These are phyloP conservation scores for Melanocharis versteri DNA, from an alignment of 2,113 vertebrate species.

Conservation along the genomic window DNA sequence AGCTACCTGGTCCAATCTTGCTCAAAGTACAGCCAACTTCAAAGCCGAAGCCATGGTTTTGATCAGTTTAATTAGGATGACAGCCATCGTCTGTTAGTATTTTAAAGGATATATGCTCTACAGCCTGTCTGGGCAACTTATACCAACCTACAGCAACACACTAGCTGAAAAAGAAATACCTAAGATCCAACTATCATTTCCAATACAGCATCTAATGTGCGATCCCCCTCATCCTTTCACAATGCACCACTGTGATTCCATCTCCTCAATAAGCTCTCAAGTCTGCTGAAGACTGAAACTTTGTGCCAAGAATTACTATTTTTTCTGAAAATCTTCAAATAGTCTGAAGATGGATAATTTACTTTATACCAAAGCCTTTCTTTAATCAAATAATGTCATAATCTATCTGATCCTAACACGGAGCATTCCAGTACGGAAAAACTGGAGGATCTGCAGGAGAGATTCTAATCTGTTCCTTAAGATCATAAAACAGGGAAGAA, in stretches of 20 bases:
- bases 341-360: background rate
- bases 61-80: background rate
- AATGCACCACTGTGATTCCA: fast-evolving
- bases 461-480: background rate
- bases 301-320: background rate
- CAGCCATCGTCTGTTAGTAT: background rate
- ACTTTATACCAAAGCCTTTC: background rate
- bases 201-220: background rate
- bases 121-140: background rate
- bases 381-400: background rate
- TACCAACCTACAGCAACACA: background rate
- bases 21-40: background rate
- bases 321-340: background rate
- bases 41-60: background rate
- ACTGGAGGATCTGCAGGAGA: background rate
- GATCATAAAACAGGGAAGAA: fast-evolving
- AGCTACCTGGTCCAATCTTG: background rate
- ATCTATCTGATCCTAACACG: background rate
- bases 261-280: background rate
- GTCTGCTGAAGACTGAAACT: background rate
- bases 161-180: background rate
- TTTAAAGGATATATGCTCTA: background rate
- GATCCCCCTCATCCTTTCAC: background rate
- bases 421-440: background rate
- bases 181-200: background rate